Evolutionary conservation across 2,113 vertebrate species (phyloP), one percentile per base, ranked within the genome.

Genomic region (Cairina moschata): DNA sequence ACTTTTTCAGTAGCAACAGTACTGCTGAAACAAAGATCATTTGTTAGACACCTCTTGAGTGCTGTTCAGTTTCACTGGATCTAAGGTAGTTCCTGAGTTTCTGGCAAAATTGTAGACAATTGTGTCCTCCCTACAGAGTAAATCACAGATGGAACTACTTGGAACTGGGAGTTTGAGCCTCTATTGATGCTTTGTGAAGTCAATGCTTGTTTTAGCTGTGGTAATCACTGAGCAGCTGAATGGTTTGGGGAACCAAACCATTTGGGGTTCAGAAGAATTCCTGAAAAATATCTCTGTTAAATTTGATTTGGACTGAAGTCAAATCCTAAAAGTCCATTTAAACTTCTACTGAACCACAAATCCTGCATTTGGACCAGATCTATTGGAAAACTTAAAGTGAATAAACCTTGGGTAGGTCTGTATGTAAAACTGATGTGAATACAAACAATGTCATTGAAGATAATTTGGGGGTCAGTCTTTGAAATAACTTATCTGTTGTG

Each of bases 251-350:
- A 95, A 94, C 94, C 46, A 48, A 48, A 48, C 46, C 46, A 48
- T 48, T 96, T 96, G 93, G 93, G 96, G 94, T 96, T 95, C 95
- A 95, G 94, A 95, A 96, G 87, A 97, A 95, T 93, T 96, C 94
- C 94, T 95, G 93, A 95, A 95, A 95, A 97, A 97, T 96, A 95
- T 97, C 95, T 96, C 92, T 90, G 92, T 96, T 95, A 95, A 84
- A 95, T 87, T 91, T 97, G 79, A 88, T 92, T 96, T 95, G 93
- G 91, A 94, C 71, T 87, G 71, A 80, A 96, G 92, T 85, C 86
- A 97, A 97, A 79, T 95, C 81, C 9, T 20, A 87, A 96, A 96
- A 95, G 84, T 89, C 89, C 93, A 91, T 84, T 94, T 89, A 95
- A 95, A 95, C 91, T 95, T 94, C 71, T 28, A 82, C 36, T 92